Percentiles rank a stretch among this genome's conserved stretches.
These are phyloP conservation scores for Holacanthus passer DNA, from an alignment of 2,113 vertebrate genomes.

Conservation along the genomic window DNA sequence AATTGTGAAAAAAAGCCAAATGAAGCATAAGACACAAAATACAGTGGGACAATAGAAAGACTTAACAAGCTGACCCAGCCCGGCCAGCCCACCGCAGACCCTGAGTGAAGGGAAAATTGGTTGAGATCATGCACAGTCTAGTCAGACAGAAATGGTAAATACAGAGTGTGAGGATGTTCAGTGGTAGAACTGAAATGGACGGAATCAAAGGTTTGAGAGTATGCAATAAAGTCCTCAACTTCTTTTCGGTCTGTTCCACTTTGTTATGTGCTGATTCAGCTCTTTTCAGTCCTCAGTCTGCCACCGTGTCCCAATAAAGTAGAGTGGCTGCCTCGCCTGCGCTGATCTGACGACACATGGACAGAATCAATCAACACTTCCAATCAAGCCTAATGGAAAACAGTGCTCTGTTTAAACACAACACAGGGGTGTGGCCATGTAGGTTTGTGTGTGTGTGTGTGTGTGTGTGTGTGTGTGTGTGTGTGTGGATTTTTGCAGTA, in stretches of 20 bases:
- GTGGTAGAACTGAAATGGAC: background rate
- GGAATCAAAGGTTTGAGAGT: constrained; percentile 24
- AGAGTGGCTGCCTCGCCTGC: constrained; percentile 58
- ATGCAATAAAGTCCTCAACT: constrained; percentile 10
- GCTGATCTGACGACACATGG: constrained; percentile 59
- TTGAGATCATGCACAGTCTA: background rate
- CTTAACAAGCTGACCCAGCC: background rate
- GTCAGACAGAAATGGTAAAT: background rate
- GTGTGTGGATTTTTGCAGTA: background rate
- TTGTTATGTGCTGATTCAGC: constrained; percentile 59
- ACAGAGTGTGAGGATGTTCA: background rate
- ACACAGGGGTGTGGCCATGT: background rate
- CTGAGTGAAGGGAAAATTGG: background rate
- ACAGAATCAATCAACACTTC: constrained; percentile 76
- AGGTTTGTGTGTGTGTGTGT: background rate
- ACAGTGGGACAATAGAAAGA: background rate
- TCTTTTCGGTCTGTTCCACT: constrained; percentile 1
- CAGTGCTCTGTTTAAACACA: constrained; percentile 35
- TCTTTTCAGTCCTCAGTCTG: constrained; percentile 31
- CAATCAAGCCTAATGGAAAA: constrained; percentile 76
- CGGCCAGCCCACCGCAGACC: background rate
- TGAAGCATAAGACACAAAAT: background rate
- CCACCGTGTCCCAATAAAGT: constrained; percentile 65
- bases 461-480: constrained; percentile 1
- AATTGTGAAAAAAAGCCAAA: background rate